phyloP scores from a whole-genome alignment of 2,797 vertebrate species.

The Lateolabrax maculatus region DNA sequence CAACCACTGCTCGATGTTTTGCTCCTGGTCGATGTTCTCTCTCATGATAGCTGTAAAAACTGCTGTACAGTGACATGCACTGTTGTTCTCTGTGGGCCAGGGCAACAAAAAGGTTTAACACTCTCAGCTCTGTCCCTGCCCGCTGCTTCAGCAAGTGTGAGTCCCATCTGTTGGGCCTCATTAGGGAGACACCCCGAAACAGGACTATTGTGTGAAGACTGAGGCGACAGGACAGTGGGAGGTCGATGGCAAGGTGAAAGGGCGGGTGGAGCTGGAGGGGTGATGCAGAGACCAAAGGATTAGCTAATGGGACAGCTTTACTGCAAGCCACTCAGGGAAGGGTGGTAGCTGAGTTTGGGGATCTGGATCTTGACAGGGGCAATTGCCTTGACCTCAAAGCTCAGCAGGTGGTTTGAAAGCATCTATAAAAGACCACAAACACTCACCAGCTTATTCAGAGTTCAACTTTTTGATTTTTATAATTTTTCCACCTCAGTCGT shows the following conservation, averaged over 20 bases:
- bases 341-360: neutral
- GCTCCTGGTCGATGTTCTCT: neutral
- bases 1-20: slow-evolving; percentile 2
- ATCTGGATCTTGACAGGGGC: neutral
- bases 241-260: slow-evolving; percentile 4
- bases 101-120: slow-evolving; percentile 6
- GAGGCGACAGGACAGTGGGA: slow-evolving; percentile 15
- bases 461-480: neutral
- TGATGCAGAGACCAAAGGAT: slow-evolving; percentile 1
- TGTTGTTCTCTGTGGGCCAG: neutral
- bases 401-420: slow-evolving; percentile 5
- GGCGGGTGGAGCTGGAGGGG: neutral
- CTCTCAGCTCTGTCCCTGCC: slow-evolving; percentile 1
- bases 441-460: neutral
- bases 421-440: neutral
- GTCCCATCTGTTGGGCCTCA: slow-evolving; percentile 62
- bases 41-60: neutral
- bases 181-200: slow-evolving; percentile 46
- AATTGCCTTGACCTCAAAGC: slow-evolving; percentile 13
- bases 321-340: neutral
- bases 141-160: slow-evolving; percentile 11
- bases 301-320: slow-evolving; percentile 12
- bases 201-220: slow-evolving; percentile 39
- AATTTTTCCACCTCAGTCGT: neutral
- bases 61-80: neutral